phyloP scores from a whole-genome alignment of 1,140 invertebrate species.

The Physella acuta region DNA sequence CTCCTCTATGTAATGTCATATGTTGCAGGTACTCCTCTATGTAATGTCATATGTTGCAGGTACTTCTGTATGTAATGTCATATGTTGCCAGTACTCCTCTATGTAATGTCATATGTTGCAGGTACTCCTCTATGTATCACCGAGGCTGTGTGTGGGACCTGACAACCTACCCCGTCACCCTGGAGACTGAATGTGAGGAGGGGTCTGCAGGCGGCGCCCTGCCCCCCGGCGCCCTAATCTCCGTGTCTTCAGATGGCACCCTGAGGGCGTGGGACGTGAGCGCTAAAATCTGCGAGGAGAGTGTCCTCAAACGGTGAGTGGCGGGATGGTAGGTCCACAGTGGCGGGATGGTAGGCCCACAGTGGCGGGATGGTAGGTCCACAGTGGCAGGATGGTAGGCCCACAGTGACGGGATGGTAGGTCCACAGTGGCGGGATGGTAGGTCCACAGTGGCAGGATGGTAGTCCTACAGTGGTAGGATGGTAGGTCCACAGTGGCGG shows the following conservation, averaged over 20 bases:
- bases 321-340: not conserved
- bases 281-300: constrained; percentile 20
- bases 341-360: not conserved
- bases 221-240: constrained; percentile 10
- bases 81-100: no score
- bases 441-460: not conserved
- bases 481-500: not conserved
- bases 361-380: not conserved
- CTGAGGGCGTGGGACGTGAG: constrained; percentile 17
- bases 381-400: not conserved
- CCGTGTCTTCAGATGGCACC: constrained; percentile 20
- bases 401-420: not conserved
- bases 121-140: constrained; percentile 20
- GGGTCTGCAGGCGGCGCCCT: constrained; percentile 1
- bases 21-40: no score
- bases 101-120: no score
- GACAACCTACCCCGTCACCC: constrained; percentile 5
- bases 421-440: no score
- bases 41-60: no score
- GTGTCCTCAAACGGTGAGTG: constrained; percentile 12
- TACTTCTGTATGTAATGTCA: no score
- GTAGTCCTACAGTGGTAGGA: not conserved
- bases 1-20: no score
- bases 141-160: constrained; percentile 20
- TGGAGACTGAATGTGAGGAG: not conserved